Evolutionary conservation across 2,113 vertebrate species (phyloP).

Genomic region (Peromyscus maniculatus): DNA sequence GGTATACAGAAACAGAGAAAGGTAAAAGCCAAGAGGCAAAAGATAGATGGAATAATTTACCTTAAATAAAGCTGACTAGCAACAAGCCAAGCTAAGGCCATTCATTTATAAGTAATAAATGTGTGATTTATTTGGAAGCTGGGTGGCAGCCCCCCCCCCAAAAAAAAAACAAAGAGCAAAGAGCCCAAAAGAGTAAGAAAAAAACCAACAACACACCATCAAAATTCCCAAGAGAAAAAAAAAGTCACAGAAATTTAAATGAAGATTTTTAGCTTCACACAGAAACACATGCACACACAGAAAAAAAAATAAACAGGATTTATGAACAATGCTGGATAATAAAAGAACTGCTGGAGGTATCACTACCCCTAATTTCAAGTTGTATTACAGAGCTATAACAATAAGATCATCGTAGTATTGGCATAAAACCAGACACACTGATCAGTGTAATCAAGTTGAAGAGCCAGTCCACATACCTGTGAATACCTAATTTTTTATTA

Average conservation of each 20-base stretch:
- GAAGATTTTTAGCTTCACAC: neutral
- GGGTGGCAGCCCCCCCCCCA: too few relatives aligned
- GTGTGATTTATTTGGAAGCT: too few relatives aligned
- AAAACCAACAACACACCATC: neutral
- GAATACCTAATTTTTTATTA: neutral
- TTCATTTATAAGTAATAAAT: too few relatives aligned
- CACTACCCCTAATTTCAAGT: neutral
- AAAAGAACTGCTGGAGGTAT: neutral
- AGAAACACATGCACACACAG: neutral
- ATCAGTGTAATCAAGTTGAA: neutral
- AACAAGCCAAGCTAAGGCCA: too few relatives aligned
- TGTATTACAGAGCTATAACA: neutral
- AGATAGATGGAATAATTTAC: too few relatives aligned
- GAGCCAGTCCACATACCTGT: neutral
- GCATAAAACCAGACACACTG: neutral
- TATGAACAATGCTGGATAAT: neutral
- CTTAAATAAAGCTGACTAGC: too few relatives aligned
- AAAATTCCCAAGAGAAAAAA: neutral
- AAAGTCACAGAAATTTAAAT: neutral
- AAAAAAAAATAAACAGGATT: neutral
- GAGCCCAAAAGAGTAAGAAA: too few relatives aligned
- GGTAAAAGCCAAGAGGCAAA: too few relatives aligned
- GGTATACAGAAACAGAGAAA: too few relatives aligned
- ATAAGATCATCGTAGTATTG: neutral
- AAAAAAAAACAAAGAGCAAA: too few relatives aligned